Conservation (phyloP, 1,140 invertebrate genomes). For the Papilio aristodemus region DNA sequence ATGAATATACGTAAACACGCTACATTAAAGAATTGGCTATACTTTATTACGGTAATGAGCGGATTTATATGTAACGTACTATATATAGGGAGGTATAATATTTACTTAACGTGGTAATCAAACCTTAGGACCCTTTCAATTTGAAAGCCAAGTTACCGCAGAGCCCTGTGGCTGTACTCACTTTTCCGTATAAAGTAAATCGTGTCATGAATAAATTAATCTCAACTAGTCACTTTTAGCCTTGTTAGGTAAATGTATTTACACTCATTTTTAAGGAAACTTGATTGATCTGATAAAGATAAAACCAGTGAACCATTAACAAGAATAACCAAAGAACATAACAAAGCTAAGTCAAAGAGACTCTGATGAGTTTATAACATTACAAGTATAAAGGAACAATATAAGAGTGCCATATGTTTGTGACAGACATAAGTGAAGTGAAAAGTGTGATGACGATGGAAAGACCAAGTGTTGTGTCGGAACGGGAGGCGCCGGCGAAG, state of each 20-base stretch:
- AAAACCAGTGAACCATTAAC: conserved; percentile 3
- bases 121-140: not conserved
- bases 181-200: conserved; percentile 13
- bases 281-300: conserved; percentile 9
- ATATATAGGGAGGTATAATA: no score
- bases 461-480: conserved; percentile 61
- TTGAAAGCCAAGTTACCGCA: not conserved
- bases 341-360: not conserved
- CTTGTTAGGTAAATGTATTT: conserved; percentile 15
- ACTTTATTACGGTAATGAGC: no score
- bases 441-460: conserved; percentile 68
- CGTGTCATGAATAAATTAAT: conserved; percentile 6
- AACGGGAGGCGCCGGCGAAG: conserved; percentile 72
- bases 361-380: not conserved
- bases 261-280: conserved; percentile 19
- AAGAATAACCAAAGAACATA: conserved; percentile 23
- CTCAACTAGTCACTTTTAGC: conserved; percentile 21
- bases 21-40: no score
- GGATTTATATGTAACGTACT: no score
- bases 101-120: not conserved
- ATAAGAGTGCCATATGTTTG: conserved; percentile 38
- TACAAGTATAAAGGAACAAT: conserved; percentile 11
- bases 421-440: conserved; percentile 43
- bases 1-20: no score
- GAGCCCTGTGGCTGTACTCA: not conserved